A percentile compares a stretch with the other conserved stretches of the same genome.
These are phyloP conservation scores for Clitarchus hookeri DNA, from an alignment of 2,888 invertebrate genomes.

Conservation along the genomic window DNA sequence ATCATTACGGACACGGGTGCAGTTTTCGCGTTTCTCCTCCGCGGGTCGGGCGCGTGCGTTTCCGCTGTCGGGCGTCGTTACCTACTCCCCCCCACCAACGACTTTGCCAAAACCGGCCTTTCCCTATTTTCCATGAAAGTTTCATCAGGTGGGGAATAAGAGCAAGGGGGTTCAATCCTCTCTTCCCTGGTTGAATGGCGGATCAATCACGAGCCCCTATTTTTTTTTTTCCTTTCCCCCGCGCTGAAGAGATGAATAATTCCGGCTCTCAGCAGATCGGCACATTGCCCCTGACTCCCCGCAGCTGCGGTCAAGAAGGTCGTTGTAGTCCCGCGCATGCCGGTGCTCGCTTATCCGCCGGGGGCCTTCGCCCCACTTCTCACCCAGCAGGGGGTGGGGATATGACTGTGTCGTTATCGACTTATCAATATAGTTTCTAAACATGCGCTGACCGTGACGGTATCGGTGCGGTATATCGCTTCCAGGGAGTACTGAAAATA, in stretches of 20 bases:
- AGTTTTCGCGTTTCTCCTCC: background rate
- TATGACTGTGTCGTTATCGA: too few relatives aligned
- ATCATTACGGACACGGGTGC: background rate
- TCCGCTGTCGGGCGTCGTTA: background rate
- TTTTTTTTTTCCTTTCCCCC: background rate
- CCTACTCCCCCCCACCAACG: too few relatives aligned
- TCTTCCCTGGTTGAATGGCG: background rate
- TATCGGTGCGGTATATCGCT: too few relatives aligned
- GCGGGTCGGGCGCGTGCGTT: background rate
- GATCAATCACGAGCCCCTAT: background rate
- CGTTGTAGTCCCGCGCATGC: background rate
- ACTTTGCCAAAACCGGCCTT: too few relatives aligned
- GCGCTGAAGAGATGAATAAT: constrained; percentile 3
- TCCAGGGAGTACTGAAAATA: too few relatives aligned
- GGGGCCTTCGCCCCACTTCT: too few relatives aligned
- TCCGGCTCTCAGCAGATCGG: constrained; percentile 2
- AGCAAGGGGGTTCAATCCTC: background rate
- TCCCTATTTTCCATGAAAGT: background rate
- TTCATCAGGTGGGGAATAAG: constrained; percentile 2
- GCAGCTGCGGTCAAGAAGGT: background rate
- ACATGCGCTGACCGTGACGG: too few relatives aligned
- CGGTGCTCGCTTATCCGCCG: too few relatives aligned
- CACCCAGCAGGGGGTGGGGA: too few relatives aligned
- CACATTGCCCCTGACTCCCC: background rate
- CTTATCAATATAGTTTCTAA: too few relatives aligned